phyloP scores from a whole-genome alignment of 2,888 invertebrate species.

The Zonitis immaculata region DNA sequence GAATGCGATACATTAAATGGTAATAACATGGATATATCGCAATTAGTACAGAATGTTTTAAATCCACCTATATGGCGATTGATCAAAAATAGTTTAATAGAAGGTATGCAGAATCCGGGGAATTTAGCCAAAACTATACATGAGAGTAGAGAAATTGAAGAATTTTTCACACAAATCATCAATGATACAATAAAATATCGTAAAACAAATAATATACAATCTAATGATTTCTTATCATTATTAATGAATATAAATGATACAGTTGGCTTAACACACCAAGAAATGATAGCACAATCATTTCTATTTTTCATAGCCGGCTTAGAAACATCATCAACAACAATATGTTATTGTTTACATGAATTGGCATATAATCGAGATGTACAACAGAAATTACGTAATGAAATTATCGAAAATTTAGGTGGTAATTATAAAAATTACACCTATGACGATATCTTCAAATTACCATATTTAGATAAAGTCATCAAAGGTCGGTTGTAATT shows the following conservation, averaged over 20 bases:
- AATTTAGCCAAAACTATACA: background rate
- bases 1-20: background rate
- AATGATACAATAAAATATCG: background rate
- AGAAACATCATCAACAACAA: constrained; percentile 1
- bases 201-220: background rate
- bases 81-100: background rate
- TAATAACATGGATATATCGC: background rate
- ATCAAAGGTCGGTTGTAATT: background rate
- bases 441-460: background rate
- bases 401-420: constrained; percentile 2
- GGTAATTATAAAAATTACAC: background rate
- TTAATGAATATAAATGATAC: background rate
- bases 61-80: background rate
- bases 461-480: constrained; percentile 1
- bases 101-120: constrained; percentile 1
- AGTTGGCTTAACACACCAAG: background rate
- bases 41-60: background rate
- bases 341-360: constrained; percentile 1
- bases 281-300: constrained; percentile 3
- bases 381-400: background rate
- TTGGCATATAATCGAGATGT: background rate
- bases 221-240: background rate
- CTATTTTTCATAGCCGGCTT: background rate
- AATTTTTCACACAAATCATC: background rate
- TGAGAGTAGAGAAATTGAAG: background rate